Evolutionary conservation across 2,888 invertebrate genomes (phyloP).

Genomic region (Brachypterus glaber): DNA sequence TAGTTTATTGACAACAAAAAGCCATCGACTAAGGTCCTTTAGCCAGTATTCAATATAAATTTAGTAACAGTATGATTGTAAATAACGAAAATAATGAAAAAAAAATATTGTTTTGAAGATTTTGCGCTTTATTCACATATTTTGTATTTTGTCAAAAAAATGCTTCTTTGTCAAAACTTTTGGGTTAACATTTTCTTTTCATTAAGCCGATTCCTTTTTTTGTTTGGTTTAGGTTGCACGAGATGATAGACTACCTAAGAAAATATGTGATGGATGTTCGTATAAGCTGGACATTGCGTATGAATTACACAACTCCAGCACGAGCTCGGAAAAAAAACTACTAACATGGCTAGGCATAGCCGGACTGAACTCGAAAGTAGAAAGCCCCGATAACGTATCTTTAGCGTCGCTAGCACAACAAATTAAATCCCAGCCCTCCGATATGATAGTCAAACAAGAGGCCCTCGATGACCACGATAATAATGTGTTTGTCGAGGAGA

Average conservation of each 20-base stretch:
- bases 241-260: slow-evolving; percentile 60
- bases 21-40: too few relatives aligned
- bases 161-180: too few relatives aligned
- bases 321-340: slow-evolving; percentile 51
- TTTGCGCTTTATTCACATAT: too few relatives aligned
- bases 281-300: slow-evolving; percentile 62
- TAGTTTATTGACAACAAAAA: too few relatives aligned
- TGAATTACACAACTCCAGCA: slow-evolving; percentile 61
- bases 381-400: slow-evolving; percentile 16
- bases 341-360: slow-evolving; percentile 34
- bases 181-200: too few relatives aligned
- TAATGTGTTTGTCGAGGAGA: background rate
- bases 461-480: slow-evolving; percentile 19
- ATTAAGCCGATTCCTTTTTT: too few relatives aligned
- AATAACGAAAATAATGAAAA: too few relatives aligned
- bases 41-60: too few relatives aligned
- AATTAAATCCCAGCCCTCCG: slow-evolving; percentile 11
- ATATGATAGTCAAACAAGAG: slow-evolving; percentile 26
- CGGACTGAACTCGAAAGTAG: slow-evolving; percentile 13
- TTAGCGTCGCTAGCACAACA: slow-evolving; percentile 18
- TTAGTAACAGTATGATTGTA: too few relatives aligned
- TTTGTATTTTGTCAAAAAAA: too few relatives aligned
- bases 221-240: slow-evolving; percentile 54
- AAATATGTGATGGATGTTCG: slow-evolving; percentile 61
- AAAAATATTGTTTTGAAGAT: too few relatives aligned